Conservation (phyloP, 2,113 vertebrate species). For the Malurus elegans region DNA sequence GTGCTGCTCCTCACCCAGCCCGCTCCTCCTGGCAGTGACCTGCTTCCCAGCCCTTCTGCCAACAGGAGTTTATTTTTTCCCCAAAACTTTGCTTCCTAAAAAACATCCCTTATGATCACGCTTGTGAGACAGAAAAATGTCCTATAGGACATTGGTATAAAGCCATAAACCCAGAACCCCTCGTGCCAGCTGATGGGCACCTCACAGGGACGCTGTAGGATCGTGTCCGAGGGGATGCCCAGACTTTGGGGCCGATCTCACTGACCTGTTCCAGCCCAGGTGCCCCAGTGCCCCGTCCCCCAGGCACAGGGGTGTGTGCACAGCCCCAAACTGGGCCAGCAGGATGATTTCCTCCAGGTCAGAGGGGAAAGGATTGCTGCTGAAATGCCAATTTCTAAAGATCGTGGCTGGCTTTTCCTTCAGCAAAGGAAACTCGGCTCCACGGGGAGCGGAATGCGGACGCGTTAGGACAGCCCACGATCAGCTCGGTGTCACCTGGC, state of each 20-base stretch:
- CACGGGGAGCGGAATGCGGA: rapidly evolving
- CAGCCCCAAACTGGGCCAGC: background rate
- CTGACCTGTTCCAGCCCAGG: background rate
- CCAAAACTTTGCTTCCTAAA: background rate
- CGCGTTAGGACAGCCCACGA: rapidly evolving
- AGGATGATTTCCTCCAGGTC: background rate
- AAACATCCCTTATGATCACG: background rate
- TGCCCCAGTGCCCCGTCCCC: background rate
- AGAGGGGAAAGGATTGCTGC: background rate
- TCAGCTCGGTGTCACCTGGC: rapidly evolving
- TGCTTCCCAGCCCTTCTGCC: background rate
- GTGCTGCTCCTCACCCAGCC: background rate
- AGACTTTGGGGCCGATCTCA: background rate
- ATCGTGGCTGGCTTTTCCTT: background rate
- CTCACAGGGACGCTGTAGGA: background rate
- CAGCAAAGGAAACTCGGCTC: background rate
- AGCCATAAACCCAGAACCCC: background rate
- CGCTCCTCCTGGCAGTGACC: background rate
- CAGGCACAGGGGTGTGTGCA: rapidly evolving
- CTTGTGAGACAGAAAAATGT: background rate
- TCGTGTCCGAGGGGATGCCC: background rate
- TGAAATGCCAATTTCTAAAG: background rate
- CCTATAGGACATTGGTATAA: background rate
- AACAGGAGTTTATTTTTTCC: background rate
- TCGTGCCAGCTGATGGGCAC: background rate